phyloP scores from a whole-genome alignment of 53 echinoderm and acorn worm species.

The Holothuria leucospilota region DNA sequence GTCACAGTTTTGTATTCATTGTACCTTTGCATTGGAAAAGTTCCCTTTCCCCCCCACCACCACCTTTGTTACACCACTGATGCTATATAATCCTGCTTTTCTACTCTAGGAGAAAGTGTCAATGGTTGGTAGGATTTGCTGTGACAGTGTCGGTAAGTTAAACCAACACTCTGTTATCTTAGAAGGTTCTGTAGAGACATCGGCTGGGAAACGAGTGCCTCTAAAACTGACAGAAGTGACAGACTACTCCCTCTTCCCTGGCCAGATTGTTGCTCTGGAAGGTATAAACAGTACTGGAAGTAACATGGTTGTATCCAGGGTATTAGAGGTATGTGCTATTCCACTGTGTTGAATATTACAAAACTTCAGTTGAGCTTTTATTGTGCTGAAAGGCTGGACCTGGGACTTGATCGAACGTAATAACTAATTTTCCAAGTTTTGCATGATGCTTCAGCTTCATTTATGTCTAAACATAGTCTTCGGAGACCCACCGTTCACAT shows the following conservation, averaged over 20 bases:
- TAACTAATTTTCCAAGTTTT: no score
- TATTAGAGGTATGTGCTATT: constrained; percentile 73
- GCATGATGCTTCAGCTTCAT: no score
- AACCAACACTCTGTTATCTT: constrained; percentile 88
- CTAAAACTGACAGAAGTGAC: constrained; percentile 69
- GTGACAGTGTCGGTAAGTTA: constrained; percentile 87
- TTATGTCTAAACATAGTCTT: no score
- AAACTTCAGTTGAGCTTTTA: no score
- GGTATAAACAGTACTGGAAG: constrained; percentile 86
- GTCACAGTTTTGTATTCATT: no score
- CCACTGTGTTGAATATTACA: background rate
- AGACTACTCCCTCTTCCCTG: constrained; percentile 88
- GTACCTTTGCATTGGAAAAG: no score
- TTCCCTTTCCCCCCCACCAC: no score
- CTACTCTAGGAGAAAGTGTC: constrained; percentile 75
- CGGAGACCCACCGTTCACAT: no score
- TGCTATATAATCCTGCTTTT: background rate
- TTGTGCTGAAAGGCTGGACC: no score
- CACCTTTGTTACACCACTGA: no score
- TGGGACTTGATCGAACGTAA: no score
- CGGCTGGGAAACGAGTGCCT: constrained; percentile 78
- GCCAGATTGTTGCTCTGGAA: constrained; percentile 86
- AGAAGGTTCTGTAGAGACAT: constrained; percentile 87
- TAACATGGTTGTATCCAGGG: constrained; percentile 83
- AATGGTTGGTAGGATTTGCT: constrained; percentile 86